These are phyloP conservation scores for Agelastica alni DNA, from an alignment of 2,888 invertebrate species.

Conservation along the genomic window DNA sequence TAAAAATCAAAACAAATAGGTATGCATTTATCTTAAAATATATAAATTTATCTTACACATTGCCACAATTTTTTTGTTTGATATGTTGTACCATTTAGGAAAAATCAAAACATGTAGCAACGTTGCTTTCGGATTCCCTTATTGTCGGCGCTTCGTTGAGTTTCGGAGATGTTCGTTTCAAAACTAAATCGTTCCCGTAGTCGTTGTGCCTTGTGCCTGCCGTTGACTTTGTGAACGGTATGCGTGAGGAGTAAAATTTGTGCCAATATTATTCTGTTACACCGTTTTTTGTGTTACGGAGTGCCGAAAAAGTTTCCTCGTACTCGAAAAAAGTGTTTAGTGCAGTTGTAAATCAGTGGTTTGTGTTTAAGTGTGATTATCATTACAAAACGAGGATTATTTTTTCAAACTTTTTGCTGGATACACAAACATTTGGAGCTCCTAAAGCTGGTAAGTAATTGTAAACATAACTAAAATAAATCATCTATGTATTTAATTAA, in stretches of 20 bases:
- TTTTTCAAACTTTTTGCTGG: conserved; percentile 20
- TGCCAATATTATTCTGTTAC: conserved; percentile 40
- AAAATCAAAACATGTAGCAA: conserved; percentile 26
- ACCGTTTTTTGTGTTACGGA: conserved; percentile 36
- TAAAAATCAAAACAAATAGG: too few species aligned
- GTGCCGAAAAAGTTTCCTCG: conserved; percentile 31
- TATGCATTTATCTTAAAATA: too few species aligned
- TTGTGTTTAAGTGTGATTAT: conserved; percentile 34
- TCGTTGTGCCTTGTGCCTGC: conserved; percentile 43
- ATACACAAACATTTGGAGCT: conserved; percentile 28
- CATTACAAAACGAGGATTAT: conserved; percentile 30
- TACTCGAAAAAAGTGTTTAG: conserved; percentile 36
- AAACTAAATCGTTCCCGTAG: conserved; percentile 39
- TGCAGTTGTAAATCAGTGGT: conserved; percentile 39
- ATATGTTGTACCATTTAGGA: too few species aligned
- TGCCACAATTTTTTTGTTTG: too few species aligned
- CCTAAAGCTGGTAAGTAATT: conserved; percentile 34
- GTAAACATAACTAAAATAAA: not conserved
- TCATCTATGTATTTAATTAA: conserved; percentile 28
- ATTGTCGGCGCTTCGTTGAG: conserved; percentile 25
- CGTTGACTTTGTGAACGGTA: conserved; percentile 44
- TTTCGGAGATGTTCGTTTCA: conserved; percentile 26
- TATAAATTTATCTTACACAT: too few species aligned
- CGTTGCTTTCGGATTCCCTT: conserved; percentile 18
- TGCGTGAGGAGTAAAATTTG: conserved; percentile 44